Base-by-base conservation (phyloP, 1,140 invertebrate species). In the Orchestia grillus region DNA sequence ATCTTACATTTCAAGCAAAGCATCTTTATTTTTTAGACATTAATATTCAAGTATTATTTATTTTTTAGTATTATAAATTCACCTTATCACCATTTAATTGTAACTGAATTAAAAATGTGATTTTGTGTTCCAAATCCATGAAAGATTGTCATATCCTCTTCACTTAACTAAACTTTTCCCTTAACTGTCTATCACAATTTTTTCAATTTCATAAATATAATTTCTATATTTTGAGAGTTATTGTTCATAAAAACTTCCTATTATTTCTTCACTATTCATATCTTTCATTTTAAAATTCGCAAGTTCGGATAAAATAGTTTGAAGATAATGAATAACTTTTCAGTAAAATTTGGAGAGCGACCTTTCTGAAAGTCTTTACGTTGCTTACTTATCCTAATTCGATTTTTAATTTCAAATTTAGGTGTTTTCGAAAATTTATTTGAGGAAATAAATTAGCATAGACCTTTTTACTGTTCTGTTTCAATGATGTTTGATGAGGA, bases 311-410 rank as follows among this genome's bases (percentile, higher is more conserved):
- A 19, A 42, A 95, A 36, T 53, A 95, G 8, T 36, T 95, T 0
- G n/a, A 19, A 95, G 40, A 95, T 95, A 57, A 40, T 95, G n/a
- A 44, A 95, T 53, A 95, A 47, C 45, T 95, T 45, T 28, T n/a
- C 4, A 0, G 95, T 95, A 23, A 95, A 95, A 95, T 95, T 95
- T 36, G 44, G 95, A 15, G 19, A 41, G 23, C 57, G 57, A 28
- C 44, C 47, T 53, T 53, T 53, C 41, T 28, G 23, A 95, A 95
- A 95, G 77, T 95, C 45, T 47, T 47, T 47, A 28, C 43, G 95
- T 45, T 6, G 53, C 4, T n/a, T 45, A 43, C 0, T 95, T 42
- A 95, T 95, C 45, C 11, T 95, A 16, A 95, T 41, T 19, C 16
- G 15, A 95, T 95, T 45, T 41, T 6, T 1, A 95, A 36, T 4